Evolutionary conservation across 2,888 invertebrate species (phyloP), one percentile per base, ranked within the genome.

Genomic region (Strigamia maritima): DNA sequence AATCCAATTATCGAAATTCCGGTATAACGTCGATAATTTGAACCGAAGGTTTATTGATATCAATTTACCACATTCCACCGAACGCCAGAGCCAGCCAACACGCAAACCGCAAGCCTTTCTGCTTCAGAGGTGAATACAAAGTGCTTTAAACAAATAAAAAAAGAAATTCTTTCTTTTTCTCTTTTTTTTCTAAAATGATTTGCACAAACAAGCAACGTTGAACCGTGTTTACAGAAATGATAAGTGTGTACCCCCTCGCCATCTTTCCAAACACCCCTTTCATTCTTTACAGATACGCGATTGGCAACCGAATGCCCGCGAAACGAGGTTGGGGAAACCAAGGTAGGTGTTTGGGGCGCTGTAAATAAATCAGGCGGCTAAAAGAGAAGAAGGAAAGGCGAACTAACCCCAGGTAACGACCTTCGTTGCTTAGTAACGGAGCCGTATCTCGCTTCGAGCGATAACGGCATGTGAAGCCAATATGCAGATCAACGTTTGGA

Each of bases 311-410:
- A 70, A 70, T 70, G 70, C 70, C 70, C 70, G 26, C 70, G 70
- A 70, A 70, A 70, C 70, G 70, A 70, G 70, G 26, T 70, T 26
- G 70, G 70, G 70, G 70, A 70, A 70, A 70, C 70, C 70, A 28
- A 70, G 26, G 28, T 26, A 70, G 70, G 70, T 28, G 70, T 70
- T 70, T n/a, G 70, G 70, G 70, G 70, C 70, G 26, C 70, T 70
- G 70, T 70, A 70, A 70, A 70, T 70, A 70, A 70, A 70, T 70
- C 70, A 70, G 70, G 70, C 70, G 70, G 70, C 70, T 70, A 70
- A 70, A 70, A 70, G 70, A 26, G 70, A 70, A 28, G 70, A 19
- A 26, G 70, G 35, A 35, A 35, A 70, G 70, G n/a, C 28, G 70
- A 70, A 70, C 26, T 28, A 70, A 70, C 70, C 70, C 70, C 70